A percentile compares a stretch with the other conserved stretches of the same genome.
phyloP scores from a whole-genome alignment of 2,797 vertebrate species.

The Gastrophryne carolinensis region DNA sequence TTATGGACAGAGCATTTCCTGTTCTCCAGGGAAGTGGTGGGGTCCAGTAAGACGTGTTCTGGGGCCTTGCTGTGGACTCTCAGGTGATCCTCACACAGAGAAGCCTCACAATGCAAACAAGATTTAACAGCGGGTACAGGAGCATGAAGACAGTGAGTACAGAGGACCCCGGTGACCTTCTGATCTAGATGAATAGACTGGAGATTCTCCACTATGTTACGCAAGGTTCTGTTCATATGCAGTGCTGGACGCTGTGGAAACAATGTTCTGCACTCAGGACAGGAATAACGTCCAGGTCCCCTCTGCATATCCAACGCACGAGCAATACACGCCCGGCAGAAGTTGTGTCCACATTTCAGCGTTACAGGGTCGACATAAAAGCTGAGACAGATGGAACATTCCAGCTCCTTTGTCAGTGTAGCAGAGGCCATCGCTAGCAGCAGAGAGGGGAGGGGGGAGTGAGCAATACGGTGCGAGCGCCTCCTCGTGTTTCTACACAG shows the following conservation, averaged over 20 bases:
- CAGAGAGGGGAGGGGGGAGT: no score
- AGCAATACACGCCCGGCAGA: constrained; percentile 67
- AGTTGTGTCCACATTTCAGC: constrained; percentile 75
- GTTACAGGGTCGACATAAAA: no score
- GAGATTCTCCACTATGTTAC: constrained; percentile 65
- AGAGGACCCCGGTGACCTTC: constrained; percentile 42
- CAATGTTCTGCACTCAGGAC: constrained; percentile 23
- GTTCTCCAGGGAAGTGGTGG: background rate
- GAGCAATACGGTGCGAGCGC: no score
- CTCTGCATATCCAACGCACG: constrained; percentile 48
- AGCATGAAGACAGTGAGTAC: constrained; percentile 61
- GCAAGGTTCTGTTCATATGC: constrained; percentile 8
- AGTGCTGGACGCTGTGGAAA: background rate
- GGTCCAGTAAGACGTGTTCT: background rate
- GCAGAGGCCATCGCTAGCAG: no score
- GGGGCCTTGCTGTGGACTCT: constrained; percentile 34
- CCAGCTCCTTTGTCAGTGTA: no score
- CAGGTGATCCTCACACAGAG: constrained; percentile 59
- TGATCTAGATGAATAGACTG: constrained; percentile 32
- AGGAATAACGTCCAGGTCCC: background rate
- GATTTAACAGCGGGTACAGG: constrained; percentile 26
- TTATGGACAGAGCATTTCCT: constrained; percentile 1
- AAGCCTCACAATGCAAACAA: constrained; percentile 9
- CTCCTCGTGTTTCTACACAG: no score
- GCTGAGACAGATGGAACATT: no score